phyloP scores from a whole-genome alignment of 2,113 vertebrate species.

The Serilophus lunatus region DNA sequence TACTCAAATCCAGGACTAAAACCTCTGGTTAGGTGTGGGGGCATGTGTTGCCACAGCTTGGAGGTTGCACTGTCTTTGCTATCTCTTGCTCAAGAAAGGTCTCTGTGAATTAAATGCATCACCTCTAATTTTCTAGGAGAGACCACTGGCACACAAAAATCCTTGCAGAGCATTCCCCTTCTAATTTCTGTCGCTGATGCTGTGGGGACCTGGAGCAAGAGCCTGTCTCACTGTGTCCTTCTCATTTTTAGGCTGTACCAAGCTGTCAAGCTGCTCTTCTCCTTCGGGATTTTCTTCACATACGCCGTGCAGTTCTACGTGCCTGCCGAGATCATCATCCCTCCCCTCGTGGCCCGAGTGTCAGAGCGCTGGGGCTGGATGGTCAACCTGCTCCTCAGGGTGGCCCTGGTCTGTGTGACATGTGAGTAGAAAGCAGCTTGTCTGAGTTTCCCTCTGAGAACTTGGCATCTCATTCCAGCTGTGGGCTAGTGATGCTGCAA shows the following conservation, averaged over 20 bases:
- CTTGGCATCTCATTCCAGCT: not conserved
- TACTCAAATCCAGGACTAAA: not conserved
- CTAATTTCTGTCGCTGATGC: not conserved
- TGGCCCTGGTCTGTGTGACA: slow-evolving; percentile 82
- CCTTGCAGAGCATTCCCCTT: not conserved
- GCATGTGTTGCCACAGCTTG: not conserved
- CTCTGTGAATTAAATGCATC: not conserved
- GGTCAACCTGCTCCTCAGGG: slow-evolving; percentile 80
- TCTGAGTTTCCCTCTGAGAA: not conserved
- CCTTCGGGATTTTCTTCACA: slow-evolving; percentile 91
- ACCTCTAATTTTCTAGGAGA: not conserved
- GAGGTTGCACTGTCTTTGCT: not conserved
- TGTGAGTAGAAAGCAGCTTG: slow-evolving; percentile 79
- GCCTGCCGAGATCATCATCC: slow-evolving; percentile 89
- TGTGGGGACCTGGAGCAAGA: not conserved
- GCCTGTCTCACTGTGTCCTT: not conserved
- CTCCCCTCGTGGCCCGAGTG: slow-evolving; percentile 70
- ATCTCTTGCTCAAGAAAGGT: not conserved
- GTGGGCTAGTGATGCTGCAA: not conserved
- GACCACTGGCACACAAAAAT: not conserved
- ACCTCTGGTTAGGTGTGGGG: not conserved
- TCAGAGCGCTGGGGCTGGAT: slow-evolving; percentile 69
- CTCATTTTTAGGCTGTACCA: slow-evolving; percentile 86
- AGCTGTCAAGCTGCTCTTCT: slow-evolving; percentile 92
- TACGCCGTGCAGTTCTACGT: slow-evolving; percentile 97